A percentile compares a stretch with the other conserved stretches of the same genome.
Conservation (phyloP, 2,797 vertebrate species). For the Acestrorhynchus altus region DNA sequence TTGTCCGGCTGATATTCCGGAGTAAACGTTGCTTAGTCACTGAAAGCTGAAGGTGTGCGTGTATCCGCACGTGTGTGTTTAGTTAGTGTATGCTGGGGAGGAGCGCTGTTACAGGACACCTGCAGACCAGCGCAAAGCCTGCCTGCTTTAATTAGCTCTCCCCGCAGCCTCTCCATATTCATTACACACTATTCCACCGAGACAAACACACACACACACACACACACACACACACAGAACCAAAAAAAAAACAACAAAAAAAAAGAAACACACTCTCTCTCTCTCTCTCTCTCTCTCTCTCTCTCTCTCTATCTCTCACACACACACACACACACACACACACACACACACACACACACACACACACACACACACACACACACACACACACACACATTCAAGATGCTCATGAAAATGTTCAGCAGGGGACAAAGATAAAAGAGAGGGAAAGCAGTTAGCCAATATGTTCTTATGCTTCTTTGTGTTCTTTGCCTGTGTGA, state of each 20-base stretch:
- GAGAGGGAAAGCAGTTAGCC: slow-evolving; percentile 1
- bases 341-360: no score
- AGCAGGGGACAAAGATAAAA: slow-evolving; percentile 10
- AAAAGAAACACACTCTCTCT: no score
- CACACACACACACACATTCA: no score
- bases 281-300: no score
- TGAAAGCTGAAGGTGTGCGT: slow-evolving; percentile 33
- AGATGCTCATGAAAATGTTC: slow-evolving; percentile 25
- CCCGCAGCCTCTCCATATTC: slow-evolving; percentile 60
- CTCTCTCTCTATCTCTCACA: no score
- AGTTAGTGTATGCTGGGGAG: slow-evolving; percentile 32
- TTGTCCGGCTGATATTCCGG: neutral
- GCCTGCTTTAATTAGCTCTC: slow-evolving; percentile 61
- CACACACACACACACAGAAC: slow-evolving; percentile 31
- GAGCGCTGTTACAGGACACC: slow-evolving; percentile 55
- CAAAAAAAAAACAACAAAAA: no score
- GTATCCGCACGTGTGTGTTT: slow-evolving; percentile 36
- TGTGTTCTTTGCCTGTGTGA: neutral
- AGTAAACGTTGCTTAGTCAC: neutral
- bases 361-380: no score
- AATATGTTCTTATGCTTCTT: slow-evolving; percentile 19
- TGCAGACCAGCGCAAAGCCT: slow-evolving; percentile 57
- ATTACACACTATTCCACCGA: slow-evolving; percentile 57
- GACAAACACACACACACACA: slow-evolving; percentile 46
- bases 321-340: no score